Evolutionary conservation across 2,113 vertebrate genomes (phyloP).

Genomic region (Crypturellus undulatus): DNA sequence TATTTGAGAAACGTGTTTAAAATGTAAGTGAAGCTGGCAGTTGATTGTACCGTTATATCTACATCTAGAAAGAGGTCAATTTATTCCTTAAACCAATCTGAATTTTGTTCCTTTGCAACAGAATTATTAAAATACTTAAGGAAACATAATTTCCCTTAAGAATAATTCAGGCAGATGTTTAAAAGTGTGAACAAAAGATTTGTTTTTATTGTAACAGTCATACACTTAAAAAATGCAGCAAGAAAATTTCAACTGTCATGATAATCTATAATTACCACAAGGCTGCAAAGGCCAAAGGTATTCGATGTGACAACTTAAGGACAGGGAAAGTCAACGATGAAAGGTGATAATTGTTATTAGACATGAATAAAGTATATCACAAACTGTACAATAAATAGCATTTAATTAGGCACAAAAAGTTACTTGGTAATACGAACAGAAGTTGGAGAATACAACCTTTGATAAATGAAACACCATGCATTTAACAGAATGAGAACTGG

Average conservation of each 20-base stretch:
- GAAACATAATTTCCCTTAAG: constrained; percentile 42
- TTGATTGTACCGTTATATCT: not conserved
- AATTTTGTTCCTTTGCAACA: not conserved
- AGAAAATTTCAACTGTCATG: constrained; percentile 65
- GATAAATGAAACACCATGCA: constrained; percentile 38
- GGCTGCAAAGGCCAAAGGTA: constrained; percentile 40
- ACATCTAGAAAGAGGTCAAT: not conserved
- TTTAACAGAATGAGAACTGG: constrained; percentile 35
- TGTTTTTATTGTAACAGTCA: constrained; percentile 64
- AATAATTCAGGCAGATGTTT: constrained; percentile 68
- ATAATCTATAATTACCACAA: constrained; percentile 59
- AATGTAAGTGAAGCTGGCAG: not conserved
- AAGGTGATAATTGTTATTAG: constrained; percentile 49
- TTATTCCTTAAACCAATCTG: not conserved
- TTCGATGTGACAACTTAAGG: constrained; percentile 38
- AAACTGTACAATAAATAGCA: constrained; percentile 56
- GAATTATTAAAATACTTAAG: constrained; percentile 28
- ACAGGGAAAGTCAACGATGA: constrained; percentile 38
- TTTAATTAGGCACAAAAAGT: constrained; percentile 34
- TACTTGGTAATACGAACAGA: constrained; percentile 22
- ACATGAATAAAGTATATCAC: constrained; percentile 49
- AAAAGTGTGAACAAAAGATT: constrained; percentile 47
- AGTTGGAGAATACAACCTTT: constrained; percentile 30
- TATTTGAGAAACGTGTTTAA: not conserved
- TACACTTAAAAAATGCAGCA: constrained; percentile 58